Evolutionary conservation across 1,140 invertebrate genomes (phyloP), one percentile per base, ranked within the genome.

Genomic region (Lucilia cuprina): DNA sequence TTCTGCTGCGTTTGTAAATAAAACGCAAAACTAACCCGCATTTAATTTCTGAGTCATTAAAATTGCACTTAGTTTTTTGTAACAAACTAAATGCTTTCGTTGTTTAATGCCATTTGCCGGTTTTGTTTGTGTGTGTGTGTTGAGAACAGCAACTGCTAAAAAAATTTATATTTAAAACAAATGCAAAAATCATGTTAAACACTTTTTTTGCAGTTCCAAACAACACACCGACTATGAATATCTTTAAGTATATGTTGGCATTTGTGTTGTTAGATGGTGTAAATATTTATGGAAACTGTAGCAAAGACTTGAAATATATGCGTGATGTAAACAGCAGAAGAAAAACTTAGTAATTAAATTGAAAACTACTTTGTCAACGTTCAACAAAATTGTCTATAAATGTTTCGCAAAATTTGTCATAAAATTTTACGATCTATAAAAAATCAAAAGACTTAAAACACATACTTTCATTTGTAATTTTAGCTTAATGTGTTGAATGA

Each of bases 171-270:
- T 49, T 49, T 13, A 49, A 19, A n/a, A 19, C 77, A 80, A 80
- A 80, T 80, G 77, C 77, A 80, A 80, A 80, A 80, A 80, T 80
- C 77, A 50, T 80, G 77, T 80, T 80, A 80, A 80, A 80, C 77
- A 80, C 77, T 77, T 77, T 77, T 41, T 41, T 41, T 30, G n/a
- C 3, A 30, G 25, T 5, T 41, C 10, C 41, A 0, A 41, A 41
- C 10, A 41, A 41, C 41, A 41, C 41, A 41, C 41, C 2, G 10
- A 41, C 41, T 8, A 7, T 8, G 10, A 41, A 41, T 41, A 2
- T 30, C 25, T 30, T 30, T 30, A 30, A 30, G 25, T 30, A 30
- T 41, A 3, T 41, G 41, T 41, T 41, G 10, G 41, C 41, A 41
- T 2, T 41, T 41, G 41, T 10, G 7, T 41, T 2, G 41, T 30